A percentile compares a stretch with the other conserved stretches of the same genome.
Evolutionary conservation across 2,797 vertebrate genomes (phyloP).

Genomic region (Eutrigla gurnardus): DNA sequence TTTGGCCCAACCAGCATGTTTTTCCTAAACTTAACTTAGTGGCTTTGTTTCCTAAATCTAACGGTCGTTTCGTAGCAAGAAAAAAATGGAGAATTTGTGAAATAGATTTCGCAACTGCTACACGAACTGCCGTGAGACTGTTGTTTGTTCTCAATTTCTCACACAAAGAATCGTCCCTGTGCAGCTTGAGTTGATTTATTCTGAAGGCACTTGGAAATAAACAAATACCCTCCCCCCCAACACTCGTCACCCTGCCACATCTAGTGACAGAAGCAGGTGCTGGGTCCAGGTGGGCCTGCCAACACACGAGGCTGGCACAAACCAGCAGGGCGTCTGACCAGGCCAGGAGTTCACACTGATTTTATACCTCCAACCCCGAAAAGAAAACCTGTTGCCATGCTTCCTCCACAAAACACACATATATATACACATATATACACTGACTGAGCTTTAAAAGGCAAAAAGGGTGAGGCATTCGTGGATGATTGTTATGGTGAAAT

Average conservation of each 20-base stretch:
- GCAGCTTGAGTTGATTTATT: conserved; percentile 30
- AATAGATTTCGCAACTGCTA: too few species aligned
- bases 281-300: conserved; percentile 60
- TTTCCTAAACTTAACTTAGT: too few species aligned
- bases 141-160: background rate
- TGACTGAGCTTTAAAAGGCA: conserved; percentile 17
- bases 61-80: too few species aligned
- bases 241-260: background rate
- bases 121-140: too few species aligned
- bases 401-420: background rate
- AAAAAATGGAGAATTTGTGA: too few species aligned
- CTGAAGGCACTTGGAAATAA: conserved; percentile 11
- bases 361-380: background rate
- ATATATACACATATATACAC: conserved; percentile 12
- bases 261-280: conserved; percentile 60
- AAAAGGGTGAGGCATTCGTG: conserved; percentile 7
- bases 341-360: conserved; percentile 35
- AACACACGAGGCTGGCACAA: conserved; percentile 7
- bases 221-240: conserved; percentile 22
- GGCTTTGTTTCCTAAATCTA: too few species aligned
- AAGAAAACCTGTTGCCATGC: conserved; percentile 33
- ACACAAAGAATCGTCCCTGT: background rate
- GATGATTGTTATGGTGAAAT: conserved; percentile 26
- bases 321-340: conserved; percentile 25
- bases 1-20: too few species aligned